Evolutionary conservation across 2,888 invertebrate genomes (phyloP), one percentile per base, ranked within the genome.

Genomic region (Clunio marinus): DNA sequence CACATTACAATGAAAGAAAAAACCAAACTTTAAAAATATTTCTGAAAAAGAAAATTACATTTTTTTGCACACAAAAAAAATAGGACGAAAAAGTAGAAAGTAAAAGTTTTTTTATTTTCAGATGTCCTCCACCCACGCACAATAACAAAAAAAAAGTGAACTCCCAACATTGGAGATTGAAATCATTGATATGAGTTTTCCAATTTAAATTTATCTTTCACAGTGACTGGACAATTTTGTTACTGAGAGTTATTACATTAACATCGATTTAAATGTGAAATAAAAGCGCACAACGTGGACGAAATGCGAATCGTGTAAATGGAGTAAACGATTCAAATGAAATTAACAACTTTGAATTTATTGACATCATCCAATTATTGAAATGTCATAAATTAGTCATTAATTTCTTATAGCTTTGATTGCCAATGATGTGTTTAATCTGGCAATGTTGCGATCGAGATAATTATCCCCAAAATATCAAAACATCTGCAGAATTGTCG

Each of bases 161-260:
- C n/a, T 10, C 15, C 20, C 15, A 7, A 20, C 63, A n/a, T n/a
- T n/a, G 37, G 45, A 63, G 63, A 63, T 63, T 63, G 63, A 45
- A 63, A 63, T 63, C 63, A 46, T 46, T 27, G 63, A 63, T 63
- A 63, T 60, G 62, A 37, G 37, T 28, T 63, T 63, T 46, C 63
- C 63, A 63, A 63, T 63, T 63, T 63, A 63, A 63, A 63, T 63
- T 62, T 63, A 63, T 63, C 62, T 63, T 63, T 45, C 63, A 45
- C 24, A 37, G 60, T 60, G 37, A 60, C 60, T 60, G 60, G 24
- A 32, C 60, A 35, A 60, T 60, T 60, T 37, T 35, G 28, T 58
- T 15, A 28, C 25, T 17, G 51, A 51, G 22, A 51, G 20, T 41
- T 41, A 10, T 41, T 41, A 41, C 41, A 15, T 41, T 41, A 41